Evolutionary conservation across 2,888 invertebrate genomes (phyloP), one percentile per base, ranked within the genome.

Genomic region (Ectemnius continuus): DNA sequence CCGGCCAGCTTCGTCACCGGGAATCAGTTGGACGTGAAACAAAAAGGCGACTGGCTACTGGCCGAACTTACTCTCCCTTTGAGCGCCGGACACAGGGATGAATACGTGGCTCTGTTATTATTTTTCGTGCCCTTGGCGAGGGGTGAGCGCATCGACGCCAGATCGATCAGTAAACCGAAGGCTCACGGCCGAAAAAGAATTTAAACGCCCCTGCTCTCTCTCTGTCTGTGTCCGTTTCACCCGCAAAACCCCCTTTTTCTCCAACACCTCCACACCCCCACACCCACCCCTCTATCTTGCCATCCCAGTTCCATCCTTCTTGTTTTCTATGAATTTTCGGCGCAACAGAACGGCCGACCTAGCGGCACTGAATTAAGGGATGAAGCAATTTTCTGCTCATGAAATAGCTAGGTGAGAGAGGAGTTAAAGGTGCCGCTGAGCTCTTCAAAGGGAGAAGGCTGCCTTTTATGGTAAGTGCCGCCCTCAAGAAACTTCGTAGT

Each of bases 21-120:
- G 63, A 65, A 65, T 65, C 76, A 74, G 75, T 67, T 63, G 67
- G 78, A 67, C 61, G 73, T 67, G 56, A 66, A 79, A 74, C 56
- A 69, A 75, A 73, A 70, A 36, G 36, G 36, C 62, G 56, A 47
- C 18, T 70, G 62, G 70, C 36, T 36, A 61, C 69, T 67, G 75
- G 18, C 60, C 75, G 65, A 67, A 73, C 72, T 69, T 67, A 48
- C 67, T 67, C 61, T 57, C 26, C 36, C 62, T 67, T 62, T 62
- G 46, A 68, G 58, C 57, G 26, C 46, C 52, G 62, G n/a, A 16
- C 16, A 52, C n/a, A 66, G 72, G 76, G 68, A 62, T 56, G 60
- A 67, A 67, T 52, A 58, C n/a, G 62, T 18, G 36, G 63, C 52
- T 66, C 66, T 65, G 73, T 76, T 72, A 67, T 75, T 77, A 78